Evolutionary conservation across 2,888 invertebrate species (phyloP).

Genomic region (Andrena bicolor): DNA sequence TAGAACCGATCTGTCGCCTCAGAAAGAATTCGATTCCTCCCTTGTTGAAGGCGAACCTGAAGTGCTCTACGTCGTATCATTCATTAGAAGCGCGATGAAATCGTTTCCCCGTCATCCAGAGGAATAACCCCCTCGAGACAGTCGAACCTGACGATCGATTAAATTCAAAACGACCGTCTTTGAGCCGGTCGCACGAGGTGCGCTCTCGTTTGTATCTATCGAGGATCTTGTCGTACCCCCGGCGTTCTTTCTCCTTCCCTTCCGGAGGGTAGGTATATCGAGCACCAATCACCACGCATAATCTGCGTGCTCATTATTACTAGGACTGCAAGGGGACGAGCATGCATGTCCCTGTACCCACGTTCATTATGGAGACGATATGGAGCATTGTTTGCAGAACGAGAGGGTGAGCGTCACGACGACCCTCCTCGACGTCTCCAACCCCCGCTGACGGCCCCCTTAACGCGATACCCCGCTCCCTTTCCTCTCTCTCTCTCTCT

Average conservation of each 20-base stretch:
- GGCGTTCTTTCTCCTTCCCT: slow-evolving; percentile 71
- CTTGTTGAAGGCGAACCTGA: too few species aligned
- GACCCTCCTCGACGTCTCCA: slow-evolving; percentile 65
- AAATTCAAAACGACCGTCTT: slow-evolving; percentile 60
- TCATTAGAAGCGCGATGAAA: too few species aligned
- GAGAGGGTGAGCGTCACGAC: slow-evolving; percentile 80
- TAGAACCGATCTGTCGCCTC: neutral
- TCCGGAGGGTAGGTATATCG: slow-evolving; percentile 77
- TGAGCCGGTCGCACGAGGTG: slow-evolving; percentile 6
- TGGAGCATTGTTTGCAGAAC: slow-evolving; percentile 84
- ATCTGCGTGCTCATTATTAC: slow-evolving; percentile 85
- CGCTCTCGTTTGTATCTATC: slow-evolving; percentile 74
- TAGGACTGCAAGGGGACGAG: slow-evolving; percentile 79
- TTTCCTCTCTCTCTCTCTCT: slow-evolving; percentile 21
- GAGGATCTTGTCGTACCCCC: slow-evolving; percentile 69
- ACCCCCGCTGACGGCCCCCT: slow-evolving; percentile 67
- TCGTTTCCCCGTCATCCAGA: neutral
- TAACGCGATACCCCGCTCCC: slow-evolving; percentile 73
- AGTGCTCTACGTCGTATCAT: too few species aligned
- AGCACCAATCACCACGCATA: slow-evolving; percentile 84
- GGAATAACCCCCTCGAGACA: too few species aligned
- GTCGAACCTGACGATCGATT: slow-evolving; percentile 38
- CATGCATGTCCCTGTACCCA: slow-evolving; percentile 71
- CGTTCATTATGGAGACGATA: slow-evolving; percentile 84
- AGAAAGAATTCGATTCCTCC: neutral